Evolutionary conservation across 1,140 invertebrate species (phyloP), one percentile per base, ranked within the genome.

Genomic region (Dryas iulia): DNA sequence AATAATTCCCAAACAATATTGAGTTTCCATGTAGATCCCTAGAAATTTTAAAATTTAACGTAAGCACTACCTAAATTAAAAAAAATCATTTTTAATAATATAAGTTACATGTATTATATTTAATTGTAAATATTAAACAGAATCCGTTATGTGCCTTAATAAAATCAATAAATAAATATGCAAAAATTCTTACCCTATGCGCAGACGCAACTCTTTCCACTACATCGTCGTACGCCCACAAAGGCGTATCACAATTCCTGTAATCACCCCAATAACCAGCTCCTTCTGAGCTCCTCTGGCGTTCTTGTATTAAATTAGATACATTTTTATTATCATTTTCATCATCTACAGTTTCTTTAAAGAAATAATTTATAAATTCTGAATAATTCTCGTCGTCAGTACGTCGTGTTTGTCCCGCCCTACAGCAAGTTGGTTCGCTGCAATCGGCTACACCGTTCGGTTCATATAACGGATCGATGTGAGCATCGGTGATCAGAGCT

Each of bases 251-350:
- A 77, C 97, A 97, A 60, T 93, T 81, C 31, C 95, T 93, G 74
- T 96, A 96, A 83, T 96, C 95, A 10, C 96, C 96, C 96, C 96
- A 97, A 76, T 90, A 94, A 0, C 96, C 96, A 23, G 96, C 96
- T 0, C 93, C 87, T 21, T 92, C 53, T 0, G 71, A 59, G 25
- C 74, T 69, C 59, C 76, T 76, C 0, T 52, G n/a, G 2, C 33
- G 21, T 30, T 54, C 61, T 68, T 21, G 68, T 62, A 54, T 71
- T 66, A n/a, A 57, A 67, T 25, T 52, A 59, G 53, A 52, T 57
- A 77, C 18, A 78, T 65, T 68, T 78, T 72, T 74, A 24, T 85
- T 76, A 24, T 71, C 61, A 0, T 63, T 53, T 14, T 74, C 80
- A 21, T 84, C 69, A 64, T 78, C 75, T 53, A 90, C 70, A 72